These are phyloP conservation scores for Parapristionchus giblindavisi DNA, from an alignment of 2,888 invertebrate genomes.

Conservation along the genomic window DNA sequence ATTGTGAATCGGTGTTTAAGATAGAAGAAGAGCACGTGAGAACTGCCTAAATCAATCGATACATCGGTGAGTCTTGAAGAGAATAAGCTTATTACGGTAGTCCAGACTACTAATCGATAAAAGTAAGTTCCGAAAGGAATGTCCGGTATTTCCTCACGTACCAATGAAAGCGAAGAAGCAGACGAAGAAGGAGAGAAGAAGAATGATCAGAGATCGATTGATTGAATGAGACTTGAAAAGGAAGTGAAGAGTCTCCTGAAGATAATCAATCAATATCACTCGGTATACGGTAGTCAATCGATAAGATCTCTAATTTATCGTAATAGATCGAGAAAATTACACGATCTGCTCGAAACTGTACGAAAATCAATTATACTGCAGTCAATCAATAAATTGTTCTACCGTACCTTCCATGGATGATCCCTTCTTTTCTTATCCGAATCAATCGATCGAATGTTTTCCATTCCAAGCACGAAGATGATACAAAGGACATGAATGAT, in stretches of 20 bases:
- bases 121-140: too few relatives aligned
- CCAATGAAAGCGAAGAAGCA: constrained; percentile 47
- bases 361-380: too few relatives aligned
- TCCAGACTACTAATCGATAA: background rate
- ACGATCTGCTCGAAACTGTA: too few relatives aligned
- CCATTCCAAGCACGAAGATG: constrained; percentile 17
- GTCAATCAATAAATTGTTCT: too few relatives aligned
- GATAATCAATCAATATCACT: too few relatives aligned
- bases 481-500: constrained; percentile 20
- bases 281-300: too few relatives aligned
- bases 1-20: constrained; percentile 44
- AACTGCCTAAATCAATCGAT: constrained; percentile 38
- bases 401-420: constrained; percentile 16
- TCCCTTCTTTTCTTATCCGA: background rate
- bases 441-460: background rate
- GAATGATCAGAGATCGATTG: constrained; percentile 35
- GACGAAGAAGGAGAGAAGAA: constrained; percentile 39
- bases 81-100: background rate
- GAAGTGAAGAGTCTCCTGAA: constrained; percentile 31
- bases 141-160: too few relatives aligned
- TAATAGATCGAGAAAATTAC: too few relatives aligned
- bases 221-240: background rate
- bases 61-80: background rate
- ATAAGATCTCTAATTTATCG: too few relatives aligned
- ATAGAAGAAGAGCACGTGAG: constrained; percentile 45